Evolutionary conservation across 2,888 invertebrate species (phyloP).

Genomic region (Acrobasis consociella): DNA sequence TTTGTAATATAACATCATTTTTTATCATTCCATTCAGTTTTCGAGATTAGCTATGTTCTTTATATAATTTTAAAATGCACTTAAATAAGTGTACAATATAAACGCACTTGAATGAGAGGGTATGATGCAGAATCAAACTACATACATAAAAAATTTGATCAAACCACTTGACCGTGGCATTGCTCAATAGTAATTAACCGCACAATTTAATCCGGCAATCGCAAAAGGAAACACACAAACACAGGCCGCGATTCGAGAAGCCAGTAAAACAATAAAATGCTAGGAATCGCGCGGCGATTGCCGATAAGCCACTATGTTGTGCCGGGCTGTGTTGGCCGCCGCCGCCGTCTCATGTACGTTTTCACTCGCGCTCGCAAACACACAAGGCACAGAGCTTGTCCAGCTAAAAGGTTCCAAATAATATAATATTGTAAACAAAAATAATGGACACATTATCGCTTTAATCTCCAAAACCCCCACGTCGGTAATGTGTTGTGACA

Average conservation of each 20-base stretch:
- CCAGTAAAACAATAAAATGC: slow-evolving; percentile 16
- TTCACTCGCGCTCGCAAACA: slow-evolving; percentile 51
- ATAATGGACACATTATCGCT: slow-evolving; percentile 25
- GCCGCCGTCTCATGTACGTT: slow-evolving; percentile 75
- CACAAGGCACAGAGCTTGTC: slow-evolving; percentile 49
- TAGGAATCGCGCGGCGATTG: slow-evolving; percentile 28
- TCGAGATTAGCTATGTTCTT: too few relatives aligned
- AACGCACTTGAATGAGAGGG: background rate
- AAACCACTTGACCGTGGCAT: background rate
- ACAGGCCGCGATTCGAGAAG: slow-evolving; percentile 8
- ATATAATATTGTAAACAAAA: slow-evolving; percentile 7
- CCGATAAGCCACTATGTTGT: slow-evolving; percentile 67
- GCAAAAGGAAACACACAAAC: slow-evolving; percentile 17
- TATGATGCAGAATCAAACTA: background rate
- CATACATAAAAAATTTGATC: background rate
- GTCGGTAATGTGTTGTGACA: background rate
- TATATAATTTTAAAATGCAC: too few relatives aligned
- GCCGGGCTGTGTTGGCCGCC: slow-evolving; percentile 59
- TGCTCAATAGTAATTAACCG: slow-evolving; percentile 8
- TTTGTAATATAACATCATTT: too few relatives aligned
- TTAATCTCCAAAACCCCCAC: slow-evolving; percentile 4
- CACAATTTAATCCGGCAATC: slow-evolving; percentile 7
- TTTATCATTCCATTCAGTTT: too few relatives aligned
- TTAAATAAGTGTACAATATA: background rate
- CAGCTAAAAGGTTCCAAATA: slow-evolving; percentile 72